Base-by-base conservation (phyloP, 2,797 vertebrate genomes). In the Pitangus sulphuratus region DNA sequence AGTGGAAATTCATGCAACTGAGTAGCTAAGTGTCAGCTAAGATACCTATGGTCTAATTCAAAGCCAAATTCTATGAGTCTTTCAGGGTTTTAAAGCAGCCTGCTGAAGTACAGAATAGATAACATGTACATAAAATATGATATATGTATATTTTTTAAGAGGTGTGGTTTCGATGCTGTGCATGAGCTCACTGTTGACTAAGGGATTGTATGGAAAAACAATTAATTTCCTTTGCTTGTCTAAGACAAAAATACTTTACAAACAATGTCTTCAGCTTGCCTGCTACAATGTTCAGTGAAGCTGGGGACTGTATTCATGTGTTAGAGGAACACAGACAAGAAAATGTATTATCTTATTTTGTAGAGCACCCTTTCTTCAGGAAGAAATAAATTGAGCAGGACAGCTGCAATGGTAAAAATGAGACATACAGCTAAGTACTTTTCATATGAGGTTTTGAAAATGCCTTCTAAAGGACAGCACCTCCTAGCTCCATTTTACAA, bases 331-430 rank as follows among this genome's bases (percentile, higher is more conserved):
- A 88, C 17, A 88, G 91, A 85, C 95, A 95, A 96, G 77, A 92
- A 91, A 93, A 86, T 24, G 35, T 86, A 90, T 90, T 92, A 87
- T 92, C 62, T 95, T 91, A 69, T 86, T 93, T 91, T 86, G 76
- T 90, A 86, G 82, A 90, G 48, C 57, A 62, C 48, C 61, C 65
- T 94, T 95, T 96, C 89, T 91, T 58, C 93, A 96, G 92, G 82
- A 96, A 94, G 89, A 96, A 95, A 89, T 86, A 94, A 87, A 92
- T 89, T 81, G 87, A 93, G 47, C 35, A 66, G 82, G 90, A 91
- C 89, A 93, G 91, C 58, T 93, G 87, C 50, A 53, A 1, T 72
- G 82, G 89, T 85, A 58, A 91, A 87, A 94, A 81, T 54, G 83
- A 95, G 79, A 75, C 64, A 71, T 40, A 61, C 35, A 58, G 71